A percentile compares a stretch with the other conserved stretches of the same genome.
Evolutionary conservation across 2,888 invertebrate genomes (phyloP).

Genomic region (Ophion costatus): DNA sequence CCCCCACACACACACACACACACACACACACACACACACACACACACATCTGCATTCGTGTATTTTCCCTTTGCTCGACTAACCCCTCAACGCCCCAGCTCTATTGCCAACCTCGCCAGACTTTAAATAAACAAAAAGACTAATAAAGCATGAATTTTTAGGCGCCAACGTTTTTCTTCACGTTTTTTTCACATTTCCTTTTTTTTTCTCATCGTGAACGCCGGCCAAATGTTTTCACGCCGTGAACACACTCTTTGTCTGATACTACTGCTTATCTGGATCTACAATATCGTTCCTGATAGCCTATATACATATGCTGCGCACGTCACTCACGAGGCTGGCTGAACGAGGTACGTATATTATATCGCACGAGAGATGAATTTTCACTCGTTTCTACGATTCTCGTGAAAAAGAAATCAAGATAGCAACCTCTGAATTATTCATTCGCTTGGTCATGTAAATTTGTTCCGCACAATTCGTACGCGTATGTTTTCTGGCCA

Average conservation of each 20-base stretch:
- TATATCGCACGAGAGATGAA: conserved; percentile 7
- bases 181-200: neutral
- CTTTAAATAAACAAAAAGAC: conserved; percentile 65
- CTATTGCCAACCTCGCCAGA: conserved; percentile 42
- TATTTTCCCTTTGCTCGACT: conserved; percentile 40
- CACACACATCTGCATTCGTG: conserved; percentile 17
- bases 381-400: conserved; percentile 2
- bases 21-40: neutral
- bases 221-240: conserved; percentile 63
- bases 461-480: neutral
- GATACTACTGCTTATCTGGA: conserved; percentile 58
- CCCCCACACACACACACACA: too few relatives aligned
- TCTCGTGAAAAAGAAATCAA: neutral
- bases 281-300: conserved; percentile 4
- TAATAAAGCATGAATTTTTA: conserved; percentile 65
- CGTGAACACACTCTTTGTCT: conserved; percentile 56
- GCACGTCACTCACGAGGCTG: neutral
- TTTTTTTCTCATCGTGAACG: conserved; percentile 42
- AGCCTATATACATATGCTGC: neutral
- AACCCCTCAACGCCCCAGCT: conserved; percentile 28
- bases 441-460: neutral
- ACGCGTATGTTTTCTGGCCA: neutral
- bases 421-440: neutral
- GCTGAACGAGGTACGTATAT: neutral
- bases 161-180: conserved; percentile 56